Base-by-base conservation (phyloP, 2,113 vertebrate genomes). In the Paedocypris sp. region DNA sequence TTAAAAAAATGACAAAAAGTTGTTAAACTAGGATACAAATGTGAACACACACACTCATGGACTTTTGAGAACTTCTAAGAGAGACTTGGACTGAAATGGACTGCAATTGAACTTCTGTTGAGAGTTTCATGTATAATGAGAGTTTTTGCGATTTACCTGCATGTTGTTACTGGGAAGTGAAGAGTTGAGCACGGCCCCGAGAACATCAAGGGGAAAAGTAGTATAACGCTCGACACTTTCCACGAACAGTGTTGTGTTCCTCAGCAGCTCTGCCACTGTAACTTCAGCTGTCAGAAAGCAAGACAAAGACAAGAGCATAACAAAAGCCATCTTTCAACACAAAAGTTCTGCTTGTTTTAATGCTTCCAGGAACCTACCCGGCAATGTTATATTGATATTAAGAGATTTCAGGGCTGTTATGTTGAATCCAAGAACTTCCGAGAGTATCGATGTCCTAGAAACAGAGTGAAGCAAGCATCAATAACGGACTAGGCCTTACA, bases 181-280 rank as follows among this genome's bases (percentile, higher is more conserved):
- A 8, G 64, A 68, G 2, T 72, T 39, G 75, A 82, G 66, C 56
- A 87, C 64, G 11, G 63, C 29, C 4, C 39, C 0, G 20, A 85
- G 68, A 53, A 56, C 25, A 3, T 28, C 3, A 8, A 61, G 65
- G 49, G 78, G 35, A 9, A 86, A 62, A 18, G 52, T 50, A 38
- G 76, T 73, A 46, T 79, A 31, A 9, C 15, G 54, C 10, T 74
- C 67, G 31, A 84, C 69, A 22, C 81, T 81, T 28, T 36, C 13
- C 35, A 77, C 4, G 53, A 87, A 86, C 9, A 74, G 73, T 1
- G 73, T 62, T 42, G 70, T 15, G 48, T 86, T 79, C 58, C 50
- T 73, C 28, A 87, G 47, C 67, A 86, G 41, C 11, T 79, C 75
- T 5, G 79, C 72, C 1, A 86, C 26, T 4, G 62, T 76, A 33